These are phyloP conservation scores for Torymus tubicola DNA, from an alignment of 2,888 invertebrate genomes.

Conservation along the genomic window DNA sequence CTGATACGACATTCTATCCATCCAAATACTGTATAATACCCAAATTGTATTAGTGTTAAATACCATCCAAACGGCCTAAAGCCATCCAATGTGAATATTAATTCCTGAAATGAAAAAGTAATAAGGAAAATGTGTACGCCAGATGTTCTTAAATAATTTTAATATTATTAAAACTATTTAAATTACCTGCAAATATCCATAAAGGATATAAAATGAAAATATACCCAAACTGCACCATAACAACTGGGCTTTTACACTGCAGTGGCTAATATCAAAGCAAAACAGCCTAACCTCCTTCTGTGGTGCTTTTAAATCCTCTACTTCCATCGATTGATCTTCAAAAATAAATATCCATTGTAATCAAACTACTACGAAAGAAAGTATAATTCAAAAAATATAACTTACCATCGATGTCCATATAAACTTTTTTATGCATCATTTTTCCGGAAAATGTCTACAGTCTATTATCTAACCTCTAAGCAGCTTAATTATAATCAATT, in stretches of 20 bases:
- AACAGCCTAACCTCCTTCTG: conserved; percentile 80
- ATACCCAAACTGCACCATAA: conserved; percentile 86
- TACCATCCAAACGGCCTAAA: conserved; percentile 95
- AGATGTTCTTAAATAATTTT: not conserved
- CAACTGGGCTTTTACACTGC: conserved; percentile 84
- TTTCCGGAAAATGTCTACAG: conserved; percentile 16
- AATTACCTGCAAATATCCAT: conserved; percentile 88
- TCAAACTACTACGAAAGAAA: not conserved
- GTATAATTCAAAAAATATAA: not conserved
- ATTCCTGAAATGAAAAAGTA: conserved; percentile 79
- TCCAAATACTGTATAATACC: conserved; percentile 89
- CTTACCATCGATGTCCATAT: conserved; percentile 35
- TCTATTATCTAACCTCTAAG: not conserved
- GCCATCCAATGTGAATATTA: conserved; percentile 93
- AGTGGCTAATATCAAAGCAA: conserved; percentile 85
- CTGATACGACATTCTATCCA: conserved; percentile 84
- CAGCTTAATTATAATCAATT: too few relatives aligned
- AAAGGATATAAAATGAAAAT: conserved; percentile 91
- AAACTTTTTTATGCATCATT: conserved; percentile 48
- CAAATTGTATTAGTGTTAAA: conserved; percentile 93
- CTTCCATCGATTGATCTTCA: conserved; percentile 11
- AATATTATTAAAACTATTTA: conserved; percentile 3
- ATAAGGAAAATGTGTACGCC: not conserved
- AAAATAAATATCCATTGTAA: not conserved
- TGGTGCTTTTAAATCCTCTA: not conserved